Evolutionary conservation across 2,797 vertebrate species (phyloP).

Genomic region (Chelonia mydas): DNA sequence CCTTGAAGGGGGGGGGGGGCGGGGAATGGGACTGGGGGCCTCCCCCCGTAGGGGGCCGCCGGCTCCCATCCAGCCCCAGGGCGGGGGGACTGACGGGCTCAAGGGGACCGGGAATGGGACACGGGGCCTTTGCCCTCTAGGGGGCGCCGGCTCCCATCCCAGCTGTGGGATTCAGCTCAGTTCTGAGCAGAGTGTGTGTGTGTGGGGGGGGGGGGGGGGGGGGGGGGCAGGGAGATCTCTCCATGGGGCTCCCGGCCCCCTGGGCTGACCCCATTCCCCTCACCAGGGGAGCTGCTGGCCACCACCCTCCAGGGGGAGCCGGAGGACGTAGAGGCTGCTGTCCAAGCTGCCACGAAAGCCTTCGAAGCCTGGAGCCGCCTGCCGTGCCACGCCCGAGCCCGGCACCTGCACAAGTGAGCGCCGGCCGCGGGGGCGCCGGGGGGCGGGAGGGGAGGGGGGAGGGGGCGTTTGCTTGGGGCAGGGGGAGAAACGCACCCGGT

Average conservation of each 20-base stretch:
- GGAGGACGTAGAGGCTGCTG: constrained; percentile 58
- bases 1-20: neutral
- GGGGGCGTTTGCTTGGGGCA: neutral
- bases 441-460: neutral
- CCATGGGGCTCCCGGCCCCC: neutral
- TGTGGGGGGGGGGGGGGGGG: too few relatives aligned
- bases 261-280: neutral
- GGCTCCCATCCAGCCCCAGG: too few relatives aligned
- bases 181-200: neutral
- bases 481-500: neutral
- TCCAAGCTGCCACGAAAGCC: constrained; percentile 33
- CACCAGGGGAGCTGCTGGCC: constrained; percentile 71
- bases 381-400: constrained; percentile 62
- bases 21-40: too few relatives aligned
- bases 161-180: neutral
- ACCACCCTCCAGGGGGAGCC: constrained; percentile 66
- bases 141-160: neutral
- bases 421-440: rapidly evolving
- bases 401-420: constrained; percentile 74
- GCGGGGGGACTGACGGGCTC: too few relatives aligned
- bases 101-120: neutral
- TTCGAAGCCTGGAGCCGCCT: constrained; percentile 66
- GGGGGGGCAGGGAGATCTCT: neutral
- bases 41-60: too few relatives aligned
- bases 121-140: neutral